These are phyloP conservation scores for Cryptotis parvus DNA, from an alignment of 2,113 vertebrate species.

Conservation along the genomic window DNA sequence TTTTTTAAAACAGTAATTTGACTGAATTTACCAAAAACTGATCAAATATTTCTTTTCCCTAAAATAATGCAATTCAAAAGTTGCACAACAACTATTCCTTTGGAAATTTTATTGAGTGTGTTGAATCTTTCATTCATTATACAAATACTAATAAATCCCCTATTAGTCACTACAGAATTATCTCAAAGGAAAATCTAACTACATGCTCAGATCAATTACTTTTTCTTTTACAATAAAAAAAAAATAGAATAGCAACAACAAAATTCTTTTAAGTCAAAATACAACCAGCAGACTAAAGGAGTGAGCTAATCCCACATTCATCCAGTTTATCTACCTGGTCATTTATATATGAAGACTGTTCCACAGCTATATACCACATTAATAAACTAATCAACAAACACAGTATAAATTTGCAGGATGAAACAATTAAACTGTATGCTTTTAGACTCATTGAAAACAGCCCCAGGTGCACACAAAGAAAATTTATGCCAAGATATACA, in stretches of 20 bases:
- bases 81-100: background rate
- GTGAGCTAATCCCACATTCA: background rate
- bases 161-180: background rate
- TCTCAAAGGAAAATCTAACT: conserved; percentile 35
- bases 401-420: conserved; percentile 4
- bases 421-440: conserved; percentile 39
- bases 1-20: background rate
- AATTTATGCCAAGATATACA: conserved; percentile 57
- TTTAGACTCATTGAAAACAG: background rate
- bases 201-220: background rate
- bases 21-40: background rate
- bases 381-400: background rate
- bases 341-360: background rate
- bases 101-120: background rate
- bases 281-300: background rate
- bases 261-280: background rate
- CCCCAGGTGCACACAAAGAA: conserved; percentile 35
- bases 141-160: background rate
- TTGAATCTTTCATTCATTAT: background rate
- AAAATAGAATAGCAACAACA: background rate
- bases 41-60: background rate
- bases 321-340: background rate
- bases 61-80: background rate
- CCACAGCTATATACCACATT: background rate
- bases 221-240: background rate